These are phyloP conservation scores for Bujurquina vittata DNA, from an alignment of 2,113 vertebrate species.

Conservation along the genomic window DNA sequence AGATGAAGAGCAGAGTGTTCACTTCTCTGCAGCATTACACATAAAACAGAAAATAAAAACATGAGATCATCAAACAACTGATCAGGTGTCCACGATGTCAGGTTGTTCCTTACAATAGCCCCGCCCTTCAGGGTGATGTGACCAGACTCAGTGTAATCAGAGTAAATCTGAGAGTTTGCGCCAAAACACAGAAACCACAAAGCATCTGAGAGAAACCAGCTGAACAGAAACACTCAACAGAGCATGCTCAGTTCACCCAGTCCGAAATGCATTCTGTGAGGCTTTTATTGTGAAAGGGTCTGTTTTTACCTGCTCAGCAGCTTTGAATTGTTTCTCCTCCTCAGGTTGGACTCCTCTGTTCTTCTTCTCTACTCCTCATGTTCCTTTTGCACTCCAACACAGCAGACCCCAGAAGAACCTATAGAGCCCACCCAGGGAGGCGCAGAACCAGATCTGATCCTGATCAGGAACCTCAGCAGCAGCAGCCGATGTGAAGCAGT, in stretches of 20 bases:
- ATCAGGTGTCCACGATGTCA: neutral
- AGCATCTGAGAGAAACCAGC: too few species aligned
- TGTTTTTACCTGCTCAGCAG: conserved; percentile 52
- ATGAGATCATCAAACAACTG: neutral
- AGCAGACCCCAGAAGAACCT: neutral
- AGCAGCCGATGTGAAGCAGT: conserved; percentile 2
- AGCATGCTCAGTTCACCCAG: neutral
- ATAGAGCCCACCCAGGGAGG: neutral
- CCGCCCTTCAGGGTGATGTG: neutral
- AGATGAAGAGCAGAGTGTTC: neutral
- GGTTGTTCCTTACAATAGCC: neutral
- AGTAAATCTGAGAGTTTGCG: too few species aligned
- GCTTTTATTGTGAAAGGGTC: conserved; percentile 40
- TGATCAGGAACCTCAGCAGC: neutral
- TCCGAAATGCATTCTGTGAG: neutral
- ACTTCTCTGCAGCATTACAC: neutral
- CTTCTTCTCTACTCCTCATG: conserved; percentile 29
- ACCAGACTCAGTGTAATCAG: neutral
- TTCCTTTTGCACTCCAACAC: neutral
- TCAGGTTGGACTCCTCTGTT: neutral
- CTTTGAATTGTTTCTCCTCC: neutral
- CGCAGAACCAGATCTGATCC: rapidly evolving
- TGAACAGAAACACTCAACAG: neutral
- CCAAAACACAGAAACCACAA: too few species aligned
- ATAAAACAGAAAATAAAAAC: neutral